phyloP scores from a whole-genome alignment of 1,140 invertebrate genomes.

The Dendroctonus valens region DNA sequence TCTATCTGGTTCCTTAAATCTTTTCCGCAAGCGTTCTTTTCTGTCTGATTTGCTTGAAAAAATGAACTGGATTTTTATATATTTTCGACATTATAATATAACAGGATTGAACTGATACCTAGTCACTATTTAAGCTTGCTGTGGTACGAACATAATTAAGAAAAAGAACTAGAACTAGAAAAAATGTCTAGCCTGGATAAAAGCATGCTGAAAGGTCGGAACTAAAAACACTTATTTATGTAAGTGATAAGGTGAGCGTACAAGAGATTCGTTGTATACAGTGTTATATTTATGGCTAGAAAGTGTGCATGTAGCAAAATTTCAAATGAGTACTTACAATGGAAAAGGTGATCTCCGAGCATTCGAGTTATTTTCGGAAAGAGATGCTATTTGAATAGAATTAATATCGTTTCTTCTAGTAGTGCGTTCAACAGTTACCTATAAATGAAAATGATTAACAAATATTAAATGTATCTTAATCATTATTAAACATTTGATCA shows the following conservation, averaged over 20 bases:
- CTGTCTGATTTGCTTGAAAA: slow-evolving; percentile 43
- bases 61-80: not conserved
- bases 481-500: slow-evolving; percentile 19
- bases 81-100: too few species aligned
- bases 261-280: too few species aligned
- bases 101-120: too few species aligned
- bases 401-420: slow-evolving; percentile 45
- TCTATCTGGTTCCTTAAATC: slow-evolving; percentile 45
- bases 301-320: slow-evolving; percentile 3
- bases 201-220: too few species aligned
- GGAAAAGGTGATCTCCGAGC: slow-evolving; percentile 42
- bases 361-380: slow-evolving; percentile 38
- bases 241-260: too few species aligned
- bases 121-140: too few species aligned
- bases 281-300: not conserved
- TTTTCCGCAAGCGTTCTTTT: slow-evolving; percentile 46
- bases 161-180: too few species aligned
- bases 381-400: slow-evolving; percentile 37
- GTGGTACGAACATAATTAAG: too few species aligned
- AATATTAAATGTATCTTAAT: too few species aligned
- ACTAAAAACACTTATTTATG: too few species aligned
- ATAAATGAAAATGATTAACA: slow-evolving; percentile 17
- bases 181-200: too few species aligned
- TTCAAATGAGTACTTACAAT: slow-evolving; percentile 37
- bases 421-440: slow-evolving; percentile 39